Evolutionary conservation across 2,888 invertebrate genomes (phyloP).

Genomic region (Drosophila neonasuta): DNA sequence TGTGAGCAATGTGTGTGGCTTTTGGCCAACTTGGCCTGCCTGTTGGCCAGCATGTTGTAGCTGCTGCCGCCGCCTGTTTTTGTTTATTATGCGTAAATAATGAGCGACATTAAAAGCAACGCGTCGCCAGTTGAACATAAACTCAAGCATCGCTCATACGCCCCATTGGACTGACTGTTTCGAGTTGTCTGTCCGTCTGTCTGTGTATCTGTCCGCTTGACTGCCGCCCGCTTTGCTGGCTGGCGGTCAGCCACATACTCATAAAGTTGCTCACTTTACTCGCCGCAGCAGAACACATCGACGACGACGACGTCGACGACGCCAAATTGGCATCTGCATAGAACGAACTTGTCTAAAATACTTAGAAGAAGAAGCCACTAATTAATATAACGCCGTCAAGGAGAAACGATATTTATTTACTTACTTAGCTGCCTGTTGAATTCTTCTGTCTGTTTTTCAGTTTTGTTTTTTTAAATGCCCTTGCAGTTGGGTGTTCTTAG

Average conservation of each 20-base stretch:
- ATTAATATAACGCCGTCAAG: constrained; percentile 64
- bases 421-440: constrained; percentile 16
- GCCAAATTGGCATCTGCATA: constrained; percentile 20
- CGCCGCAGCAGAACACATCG: constrained; percentile 16
- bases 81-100: constrained; percentile 67
- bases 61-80: constrained; percentile 18
- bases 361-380: constrained; percentile 38
- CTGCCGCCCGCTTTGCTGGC: constrained; percentile 4
- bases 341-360: constrained; percentile 30
- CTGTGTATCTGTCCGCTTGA: not conserved
- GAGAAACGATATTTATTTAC: constrained; percentile 28
- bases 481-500: not conserved
- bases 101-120: constrained; percentile 61
- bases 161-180: constrained; percentile 36
- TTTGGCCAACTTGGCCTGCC: constrained; percentile 27
- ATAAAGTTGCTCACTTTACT: constrained; percentile 52
- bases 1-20: constrained; percentile 53
- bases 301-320: not conserved
- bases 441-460: constrained; percentile 3
- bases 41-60: constrained; percentile 25
- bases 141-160: constrained; percentile 54
- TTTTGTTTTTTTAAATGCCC: not conserved
- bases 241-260: constrained; percentile 51
- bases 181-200: constrained; percentile 4
- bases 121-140: constrained; percentile 41